Base-by-base conservation (phyloP, 37 sponge, comb jelly and placozoan genomes). In the Lycopodina hypogea region DNA sequence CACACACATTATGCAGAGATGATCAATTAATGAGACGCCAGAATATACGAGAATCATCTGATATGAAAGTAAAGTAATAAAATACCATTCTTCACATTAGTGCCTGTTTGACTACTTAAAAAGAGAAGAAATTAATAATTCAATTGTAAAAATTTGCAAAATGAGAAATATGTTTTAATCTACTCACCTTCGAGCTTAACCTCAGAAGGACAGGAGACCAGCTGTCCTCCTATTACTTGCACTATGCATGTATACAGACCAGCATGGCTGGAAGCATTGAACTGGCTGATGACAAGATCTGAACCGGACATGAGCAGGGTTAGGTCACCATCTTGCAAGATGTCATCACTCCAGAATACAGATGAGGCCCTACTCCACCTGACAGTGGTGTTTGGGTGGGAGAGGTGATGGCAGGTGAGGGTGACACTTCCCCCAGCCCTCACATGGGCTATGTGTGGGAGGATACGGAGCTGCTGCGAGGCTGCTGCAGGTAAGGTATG, bases 111-210 rank as follows among this genome's bases (percentile, higher is more conserved):
- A 52, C 11, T 52, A 18, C 15, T 15, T 52, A 52, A 52, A 18
- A 18, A 52, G 53, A 15, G 15, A 52, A 52, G 53, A 11, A 52
- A 52, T 18, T 52, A 52, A 52, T 18, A 52, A 52, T 15, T 18
- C 11, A 52, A 11, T 18, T 18, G 15, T 15, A 52, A 52, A 11
- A 52, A 52, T 52, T 18, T 18, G 15, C 11, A 52, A 11, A 52
- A 52, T 15, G 15, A n/a, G n/a, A n/a, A n/a, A n/a, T 58, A 58
- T 19, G 4, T 4, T 45, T 45, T 9, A 45, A 4, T 45, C 9
- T 45, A 41, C 71, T 70, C n/a, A 70, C 71, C 2, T 19, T 42
- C 71, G n/a, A 41, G 71, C 41, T 70, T 41, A 1, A 70, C 45
- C 23, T 40, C 22, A 4, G 48, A 35, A 45, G 71, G 71, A n/a